Base-by-base conservation (phyloP, 1,140 invertebrate species). In the Aphis craccivora region DNA sequence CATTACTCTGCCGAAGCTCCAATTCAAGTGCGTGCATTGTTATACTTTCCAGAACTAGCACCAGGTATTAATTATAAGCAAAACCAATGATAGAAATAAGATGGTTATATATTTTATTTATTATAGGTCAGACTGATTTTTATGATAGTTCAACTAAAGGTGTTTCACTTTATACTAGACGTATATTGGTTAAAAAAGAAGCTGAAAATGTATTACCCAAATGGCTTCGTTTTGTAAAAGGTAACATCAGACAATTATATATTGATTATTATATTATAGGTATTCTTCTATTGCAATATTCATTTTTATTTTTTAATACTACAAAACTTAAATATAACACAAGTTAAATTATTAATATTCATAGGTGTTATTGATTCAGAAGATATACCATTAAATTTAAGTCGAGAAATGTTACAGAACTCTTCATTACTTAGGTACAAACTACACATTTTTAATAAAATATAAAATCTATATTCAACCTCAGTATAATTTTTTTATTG, bases 351-450 rank as follows among this genome's bases (percentile, higher is more conserved):
- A 53, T 30, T 94, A 94, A 94, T 93, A 87, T 95, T 95, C 53
- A 94, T 97, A 97, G 91, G 99, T 95, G 98, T 99, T 45, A 98
- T 99, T 20, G 99, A 99, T 96, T 99, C 98, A 14, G 99, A 99
- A 96, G 99, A 99, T 95, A 99, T 99, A 96, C 99, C 99, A 22
- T 96, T 99, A 37, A 99, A 99, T 96, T 96, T 99, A 83, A 99
- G 98, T 95, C 96, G 99, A 95, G 99, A 99, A 95, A 96, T 99
- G 81, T 96, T 99, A 30, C 99, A 99, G 95, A 99, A 99, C 95
- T 98, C 98, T 95, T 96, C 97, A 45, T 96, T 99, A 4, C 99
- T 99, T 93, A 96, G 96, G 97, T 98, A 96, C 96, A 95, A 95
- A 94, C 94, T 76, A 18, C 18, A 18, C 1, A 51, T 51, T 51